Evolutionary conservation across 2,113 vertebrate species (phyloP), one percentile per base, ranked within the genome.

Genomic region (Astur gentilis): DNA sequence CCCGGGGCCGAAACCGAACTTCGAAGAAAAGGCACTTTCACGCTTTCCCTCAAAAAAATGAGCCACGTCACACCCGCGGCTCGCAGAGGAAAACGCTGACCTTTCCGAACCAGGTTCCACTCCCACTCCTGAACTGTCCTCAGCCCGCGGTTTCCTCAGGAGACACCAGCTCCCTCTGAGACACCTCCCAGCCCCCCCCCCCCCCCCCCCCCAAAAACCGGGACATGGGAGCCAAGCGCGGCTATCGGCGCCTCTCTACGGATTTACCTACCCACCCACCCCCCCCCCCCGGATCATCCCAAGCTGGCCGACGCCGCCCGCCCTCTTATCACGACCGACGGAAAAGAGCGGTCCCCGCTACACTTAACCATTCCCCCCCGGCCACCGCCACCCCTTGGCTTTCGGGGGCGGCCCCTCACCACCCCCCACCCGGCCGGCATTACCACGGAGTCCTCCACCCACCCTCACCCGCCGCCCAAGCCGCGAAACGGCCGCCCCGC

Each of bases 221-320:
- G 38, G 29, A 26, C 22, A 14, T 7, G 15, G 12, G 27, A 31
- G 14, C 62, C 1, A n/a, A 40, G 15, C 1, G 12, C 21, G 11
- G 7, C 19, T 11, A 10, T 0, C 3, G 10, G 34, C 5, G 22
- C 70, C 6, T 22, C 22, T 18, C 42, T 2, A 2, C 5, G 11
- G 18, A 9, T 36, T 18, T 9, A 14, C n/a, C n/a, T n/a, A n/a
- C n/a, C n/a, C n/a, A n/a, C n/a, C n/a, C n/a, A n/a, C n/a, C 36
- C 36, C 36, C 36, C 40, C 3, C 23, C 25, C 12, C 27, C 4
- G 31, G 31, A 3, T 34, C 11, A 34, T 1, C 36, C 67, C 40
- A 11, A 55, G 2, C n/a, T 1, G 40, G 13, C 67, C 4, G 75
- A 19, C 31, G 7, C 72, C 29, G 6, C 1, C 44, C 22, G 12